Conservation (phyloP, 2,888 invertebrate genomes). For the Hermaeophaga mercurialis region DNA sequence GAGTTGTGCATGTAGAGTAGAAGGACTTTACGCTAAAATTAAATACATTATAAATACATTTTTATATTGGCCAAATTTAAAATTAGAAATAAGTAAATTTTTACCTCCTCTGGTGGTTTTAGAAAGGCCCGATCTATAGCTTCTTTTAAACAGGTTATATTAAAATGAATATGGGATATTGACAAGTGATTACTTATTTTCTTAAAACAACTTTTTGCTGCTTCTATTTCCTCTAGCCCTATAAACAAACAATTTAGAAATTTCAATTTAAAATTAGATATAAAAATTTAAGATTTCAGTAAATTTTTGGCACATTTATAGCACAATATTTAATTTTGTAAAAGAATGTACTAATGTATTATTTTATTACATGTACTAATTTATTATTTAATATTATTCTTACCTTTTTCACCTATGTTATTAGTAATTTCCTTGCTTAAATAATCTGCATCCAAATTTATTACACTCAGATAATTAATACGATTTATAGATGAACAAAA, state of each 20-base stretch:
- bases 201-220: slow-evolving; percentile 38
- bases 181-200: slow-evolving; percentile 31
- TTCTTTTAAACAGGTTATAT: slow-evolving; percentile 38
- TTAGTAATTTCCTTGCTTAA: too few species aligned
- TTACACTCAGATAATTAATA: slow-evolving; percentile 32
- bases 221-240: slow-evolving; percentile 34
- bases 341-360: too few species aligned
- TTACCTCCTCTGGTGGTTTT: slow-evolving; percentile 31
- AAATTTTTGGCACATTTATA: too few species aligned
- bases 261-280: not conserved
- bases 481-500: slow-evolving; percentile 26
- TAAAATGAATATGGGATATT: slow-evolving; percentile 39
- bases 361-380: too few species aligned
- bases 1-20: slow-evolving; percentile 48
- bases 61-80: not conserved
- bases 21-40: slow-evolving; percentile 44
- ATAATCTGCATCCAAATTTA: not conserved
- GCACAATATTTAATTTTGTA: too few species aligned
- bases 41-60: not conserved
- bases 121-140: slow-evolving; percentile 38
- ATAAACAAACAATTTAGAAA: slow-evolving; percentile 4
- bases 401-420: too few species aligned
- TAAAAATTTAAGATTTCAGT: not conserved
- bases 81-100: slow-evolving; percentile 5
- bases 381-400: too few species aligned